phyloP scores from a whole-genome alignment of 2,113 vertebrate genomes.

The Pseudonaja textilis region DNA sequence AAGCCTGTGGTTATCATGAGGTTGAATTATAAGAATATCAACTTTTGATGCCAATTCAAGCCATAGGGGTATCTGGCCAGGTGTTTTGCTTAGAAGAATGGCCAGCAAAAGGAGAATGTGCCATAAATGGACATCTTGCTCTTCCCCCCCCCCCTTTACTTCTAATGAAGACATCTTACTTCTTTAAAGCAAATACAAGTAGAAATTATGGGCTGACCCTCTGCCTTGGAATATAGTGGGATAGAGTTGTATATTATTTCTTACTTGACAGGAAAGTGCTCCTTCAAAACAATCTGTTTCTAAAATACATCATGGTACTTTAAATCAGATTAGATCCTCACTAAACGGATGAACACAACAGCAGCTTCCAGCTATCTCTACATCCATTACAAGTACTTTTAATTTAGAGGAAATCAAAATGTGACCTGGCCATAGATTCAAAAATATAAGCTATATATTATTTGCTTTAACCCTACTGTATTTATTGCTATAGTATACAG shows the following conservation, averaged over 20 bases:
- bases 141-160: background rate
- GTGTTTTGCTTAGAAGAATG: background rate
- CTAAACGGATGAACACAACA: background rate
- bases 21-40: background rate
- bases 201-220: background rate
- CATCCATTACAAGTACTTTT: background rate
- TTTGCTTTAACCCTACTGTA: background rate
- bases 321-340: background rate
- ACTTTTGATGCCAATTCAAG: background rate
- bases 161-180: background rate
- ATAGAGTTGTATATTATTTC: background rate
- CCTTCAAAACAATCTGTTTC: background rate
- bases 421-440: background rate
- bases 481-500: too few species aligned
- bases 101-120: background rate
- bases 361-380: background rate
- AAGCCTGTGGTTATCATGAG: background rate
- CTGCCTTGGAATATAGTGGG: background rate
- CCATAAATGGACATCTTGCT: background rate
- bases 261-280: background rate
- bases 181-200: background rate
- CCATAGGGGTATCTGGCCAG: background rate
- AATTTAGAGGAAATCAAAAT: background rate
- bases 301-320: constrained; percentile 8
- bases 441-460: background rate